Base-by-base conservation (phyloP, 2,113 vertebrate species). In the Pagrus major region DNA sequence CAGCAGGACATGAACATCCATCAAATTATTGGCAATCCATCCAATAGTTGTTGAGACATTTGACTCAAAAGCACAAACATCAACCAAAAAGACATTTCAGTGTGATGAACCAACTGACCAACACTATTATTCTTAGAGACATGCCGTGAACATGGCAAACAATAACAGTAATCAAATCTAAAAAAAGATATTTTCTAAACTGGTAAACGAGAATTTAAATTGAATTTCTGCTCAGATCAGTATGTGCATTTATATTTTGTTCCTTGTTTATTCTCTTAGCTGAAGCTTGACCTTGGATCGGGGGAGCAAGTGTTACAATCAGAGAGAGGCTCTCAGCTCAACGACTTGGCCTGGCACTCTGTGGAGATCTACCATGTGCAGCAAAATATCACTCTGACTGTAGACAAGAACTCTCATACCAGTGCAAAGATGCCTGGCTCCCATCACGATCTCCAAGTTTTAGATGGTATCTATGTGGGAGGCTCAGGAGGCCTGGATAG, bases 291-390 rank as follows among this genome's bases (percentile, higher is more conserved):
- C 77, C 84, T 97, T 69, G 96, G 96, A 56, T 54, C 85, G 1
- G 94, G 92, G 21, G 94, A 97, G 68, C 80, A 20, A 39, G 46
- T 95, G 21, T 91, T 98, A 37, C 87, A 87, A 83, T 96, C 96
- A 71, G 95, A 96, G 3, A 88, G 83, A 71, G 93, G 92, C 29
- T 93, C 92, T 71, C 94, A 78, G 44, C 84, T 98, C 78, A 96
- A 98, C 29, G 95, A 98, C 92, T 92, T 97, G 88, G 92, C 91
- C 39, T 98, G 96, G 97, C 97, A 98, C 82, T 92, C 93, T 1
- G 84, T 96, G 84, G 95, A 96, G 83, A 59, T 97, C 10, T 74
- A 59, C 66, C 95, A 94, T 64, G 83, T 93, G 67, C 87, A 63
- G 31, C 67, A 88, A 71, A 92, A 90, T 29, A 59, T 97, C 72